Percentiles rank a stretch among this genome's conserved stretches.
phyloP scores from a whole-genome alignment of 1,140 invertebrate genomes.

The Nautilus pompilius region DNA sequence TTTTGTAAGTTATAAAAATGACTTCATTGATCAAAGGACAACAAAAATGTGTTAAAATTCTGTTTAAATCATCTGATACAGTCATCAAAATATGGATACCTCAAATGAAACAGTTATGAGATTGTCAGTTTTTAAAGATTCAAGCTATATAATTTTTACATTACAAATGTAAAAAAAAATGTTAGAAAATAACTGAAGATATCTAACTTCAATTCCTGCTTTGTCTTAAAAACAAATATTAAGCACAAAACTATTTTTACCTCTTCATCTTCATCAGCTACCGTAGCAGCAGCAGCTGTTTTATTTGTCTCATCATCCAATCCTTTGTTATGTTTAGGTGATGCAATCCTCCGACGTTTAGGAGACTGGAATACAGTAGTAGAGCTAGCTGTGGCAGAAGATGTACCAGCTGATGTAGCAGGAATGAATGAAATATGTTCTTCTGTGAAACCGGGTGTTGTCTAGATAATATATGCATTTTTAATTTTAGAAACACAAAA shows the following conservation, averaged over 20 bases:
- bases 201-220: background rate
- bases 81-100: constrained; percentile 5
- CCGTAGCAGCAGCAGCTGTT: constrained; percentile 1
- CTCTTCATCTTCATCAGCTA: constrained; percentile 28
- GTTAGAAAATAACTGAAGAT: background rate
- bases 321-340: constrained; percentile 9
- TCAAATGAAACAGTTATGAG: background rate
- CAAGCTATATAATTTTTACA: background rate
- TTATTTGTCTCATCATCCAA: constrained; percentile 9
- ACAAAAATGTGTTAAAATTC: background rate
- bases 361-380: constrained; percentile 30
- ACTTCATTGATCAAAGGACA: background rate
- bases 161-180: background rate
- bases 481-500: no score
- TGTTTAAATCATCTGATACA: background rate
- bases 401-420: no score
- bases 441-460: no score
- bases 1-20: background rate
- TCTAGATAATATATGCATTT: no score
- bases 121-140: background rate
- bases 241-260: constrained; percentile 24
- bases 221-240: background rate
- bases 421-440: no score
- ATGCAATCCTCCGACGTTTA: constrained; percentile 27
- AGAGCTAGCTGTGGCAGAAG: constrained; percentile 2